These are phyloP conservation scores for Heliconius nattereri DNA, from an alignment of 1,140 invertebrate species.

Conservation along the genomic window DNA sequence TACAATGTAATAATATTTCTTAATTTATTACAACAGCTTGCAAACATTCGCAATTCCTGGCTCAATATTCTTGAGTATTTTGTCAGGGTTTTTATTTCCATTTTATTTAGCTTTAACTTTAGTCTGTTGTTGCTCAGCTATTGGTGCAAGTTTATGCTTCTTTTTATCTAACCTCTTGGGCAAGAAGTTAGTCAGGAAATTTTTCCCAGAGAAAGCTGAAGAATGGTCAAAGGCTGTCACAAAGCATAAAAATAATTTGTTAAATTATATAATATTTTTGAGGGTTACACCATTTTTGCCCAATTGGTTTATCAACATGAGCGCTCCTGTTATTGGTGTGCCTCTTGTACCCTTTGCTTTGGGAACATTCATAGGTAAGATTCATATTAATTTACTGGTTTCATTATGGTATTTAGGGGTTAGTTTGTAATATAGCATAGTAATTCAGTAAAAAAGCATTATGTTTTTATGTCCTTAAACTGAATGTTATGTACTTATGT, in stretches of 20 bases:
- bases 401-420: no score
- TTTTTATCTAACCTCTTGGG: constrained; percentile 94
- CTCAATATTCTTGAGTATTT: constrained; percentile 98
- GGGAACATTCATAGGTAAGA: constrained; percentile 93
- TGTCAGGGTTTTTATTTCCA: constrained; percentile 98
- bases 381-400: not conserved
- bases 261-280: constrained; percentile 98
- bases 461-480: not conserved
- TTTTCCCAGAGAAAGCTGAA: constrained; percentile 93
- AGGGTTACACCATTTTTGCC: constrained; percentile 98
- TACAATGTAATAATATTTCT: constrained; percentile 50
- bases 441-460: not conserved
- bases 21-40: constrained; percentile 84
- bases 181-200: constrained; percentile 90
- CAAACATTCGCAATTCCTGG: constrained; percentile 99
- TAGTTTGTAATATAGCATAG: no score
- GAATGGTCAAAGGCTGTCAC: constrained; percentile 93
- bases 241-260: constrained; percentile 92
- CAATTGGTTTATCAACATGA: constrained; percentile 99
- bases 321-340: constrained; percentile 97
- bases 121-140: constrained; percentile 97
- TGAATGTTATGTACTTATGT: not conserved
- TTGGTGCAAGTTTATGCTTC: constrained; percentile 98
- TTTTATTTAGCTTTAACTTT: constrained; percentile 94
- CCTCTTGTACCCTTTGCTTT: constrained; percentile 95